Evolutionary conservation across 2,113 vertebrate species (phyloP), one percentile per base, ranked within the genome.

Genomic region (Piprites chloris): DNA sequence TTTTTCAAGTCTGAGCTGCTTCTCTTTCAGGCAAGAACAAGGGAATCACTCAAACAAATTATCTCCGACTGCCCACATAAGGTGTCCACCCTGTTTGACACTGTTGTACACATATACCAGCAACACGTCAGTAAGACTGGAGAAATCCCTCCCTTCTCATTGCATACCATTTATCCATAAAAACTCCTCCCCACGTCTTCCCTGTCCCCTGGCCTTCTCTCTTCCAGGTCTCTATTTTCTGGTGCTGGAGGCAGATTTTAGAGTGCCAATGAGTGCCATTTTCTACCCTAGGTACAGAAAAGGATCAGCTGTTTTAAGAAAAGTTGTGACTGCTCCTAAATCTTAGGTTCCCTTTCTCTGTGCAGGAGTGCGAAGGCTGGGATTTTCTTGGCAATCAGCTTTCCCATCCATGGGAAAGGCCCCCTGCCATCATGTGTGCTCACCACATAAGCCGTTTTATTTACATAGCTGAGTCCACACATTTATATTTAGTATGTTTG

Each of bases 391-490:
- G 75, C 72, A 80, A 55, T 76, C 67, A 76, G 49, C 78, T 42
- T 41, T 91, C 78, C 22, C 32, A 44, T 74, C 30, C 86, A 72
- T 81, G 89, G 80, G 94, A 95, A 93, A 90, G 80, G 12, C 22
- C 73, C 44, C 68, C 68, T 93, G 94, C 72, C 30, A 56, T 86
- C 68, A 21, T 49, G 46, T 77, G 18, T 62, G 28, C 68, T 90
- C 32, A 81, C 83, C 47, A 84, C 59, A 42, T 66, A 44, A 35
- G 35, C 39, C 33, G 50, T 67, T 90, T 92, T 93, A 89, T 96
- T 95, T 92, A 89, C 77, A 73, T 95, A 89, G 86, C 89, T 97
- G 86, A 4, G 35, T 76, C 78, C 63, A 87, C 71, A 73, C 58
- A 28, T 90, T 76, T 94, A 91, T 93, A 91, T 94, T 94, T 94